These are phyloP conservation scores for Xestoiulus laeticollis DNA, from an alignment of 2,888 invertebrate species.

Conservation along the genomic window DNA sequence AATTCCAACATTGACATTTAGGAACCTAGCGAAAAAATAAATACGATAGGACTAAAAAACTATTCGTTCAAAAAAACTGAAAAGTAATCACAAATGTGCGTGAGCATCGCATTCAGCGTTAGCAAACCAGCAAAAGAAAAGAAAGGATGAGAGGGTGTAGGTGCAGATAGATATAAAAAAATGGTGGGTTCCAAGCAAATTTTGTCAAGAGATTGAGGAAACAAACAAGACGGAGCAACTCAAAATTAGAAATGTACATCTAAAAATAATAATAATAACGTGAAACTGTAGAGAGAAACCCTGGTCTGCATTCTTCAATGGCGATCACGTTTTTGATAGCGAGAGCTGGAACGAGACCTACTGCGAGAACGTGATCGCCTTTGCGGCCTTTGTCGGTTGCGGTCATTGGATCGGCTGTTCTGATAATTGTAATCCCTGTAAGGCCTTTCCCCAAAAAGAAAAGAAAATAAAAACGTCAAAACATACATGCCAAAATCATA, in stretches of 20 bases:
- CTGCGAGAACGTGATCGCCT: slow-evolving; percentile 41
- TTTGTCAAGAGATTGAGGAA: neutral
- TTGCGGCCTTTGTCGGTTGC: neutral
- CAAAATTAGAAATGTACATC: neutral
- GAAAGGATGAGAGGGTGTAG: no score
- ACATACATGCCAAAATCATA: slow-evolving; percentile 57
- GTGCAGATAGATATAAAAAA: no score
- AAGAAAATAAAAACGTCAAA: slow-evolving; percentile 59
- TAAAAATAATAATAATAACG: neutral
- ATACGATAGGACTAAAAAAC: no score
- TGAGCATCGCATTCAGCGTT: no score
- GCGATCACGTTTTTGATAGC: slow-evolving; percentile 15
- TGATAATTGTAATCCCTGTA: slow-evolving; percentile 38
- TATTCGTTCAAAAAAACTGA: no score
- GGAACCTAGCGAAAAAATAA: no score
- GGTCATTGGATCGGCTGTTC: slow-evolving; percentile 29
- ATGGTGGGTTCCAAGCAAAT: no score
- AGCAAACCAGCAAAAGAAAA: no score
- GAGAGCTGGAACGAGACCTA: slow-evolving; percentile 4
- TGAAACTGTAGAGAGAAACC: neutral
- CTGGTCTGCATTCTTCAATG: slow-evolving; percentile 34
- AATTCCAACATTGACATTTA: no score
- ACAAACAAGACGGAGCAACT: neutral
- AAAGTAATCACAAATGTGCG: no score
- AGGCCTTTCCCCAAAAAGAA: slow-evolving; percentile 56